Evolutionary conservation across 2,888 invertebrate genomes (phyloP).

Genomic region (Taphrorychus bicolor): DNA sequence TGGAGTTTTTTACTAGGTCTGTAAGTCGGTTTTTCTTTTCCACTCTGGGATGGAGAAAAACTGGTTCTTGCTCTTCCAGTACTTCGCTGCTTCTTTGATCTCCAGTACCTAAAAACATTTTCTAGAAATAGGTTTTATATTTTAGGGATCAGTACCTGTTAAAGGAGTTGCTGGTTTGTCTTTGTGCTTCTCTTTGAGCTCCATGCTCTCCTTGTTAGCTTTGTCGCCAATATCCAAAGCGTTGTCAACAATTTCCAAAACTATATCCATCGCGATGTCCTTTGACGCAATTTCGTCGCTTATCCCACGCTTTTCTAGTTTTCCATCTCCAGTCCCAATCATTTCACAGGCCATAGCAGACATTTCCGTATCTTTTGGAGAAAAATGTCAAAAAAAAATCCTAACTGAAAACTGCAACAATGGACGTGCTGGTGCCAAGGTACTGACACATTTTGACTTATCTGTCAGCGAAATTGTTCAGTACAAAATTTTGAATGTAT

Average conservation of each 20-base stretch:
- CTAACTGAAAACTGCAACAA: constrained; percentile 7
- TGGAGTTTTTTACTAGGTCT: constrained; percentile 57
- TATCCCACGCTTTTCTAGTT: constrained; percentile 38
- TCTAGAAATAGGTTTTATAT: background rate
- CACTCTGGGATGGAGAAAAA: constrained; percentile 51
- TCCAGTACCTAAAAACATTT: constrained; percentile 39
- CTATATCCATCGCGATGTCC: constrained; percentile 51
- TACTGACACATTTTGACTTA: constrained; percentile 7
- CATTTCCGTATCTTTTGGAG: constrained; percentile 12
- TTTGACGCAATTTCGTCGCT: constrained; percentile 40
- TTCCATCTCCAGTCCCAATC: constrained; percentile 47
- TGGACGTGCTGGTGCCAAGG: background rate
- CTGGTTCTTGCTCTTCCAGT: constrained; percentile 39
- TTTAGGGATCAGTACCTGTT: constrained; percentile 12
- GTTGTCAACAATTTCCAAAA: constrained; percentile 57
- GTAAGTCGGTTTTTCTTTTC: constrained; percentile 60
- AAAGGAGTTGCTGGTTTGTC: constrained; percentile 19
- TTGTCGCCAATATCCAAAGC: constrained; percentile 53
- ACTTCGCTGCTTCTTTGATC: constrained; percentile 46
- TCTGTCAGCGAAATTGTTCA: background rate
- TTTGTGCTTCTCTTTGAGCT: constrained; percentile 3
- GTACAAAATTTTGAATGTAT: constrained; percentile 31
- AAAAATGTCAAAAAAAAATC: constrained; percentile 12
- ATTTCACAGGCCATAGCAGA: constrained; percentile 26
- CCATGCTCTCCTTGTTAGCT: constrained; percentile 18